A percentile compares a stretch with the other conserved stretches of the same genome.
Conservation (phyloP, 1,140 invertebrate species). For the Mycetomoellerius zeteki region DNA sequence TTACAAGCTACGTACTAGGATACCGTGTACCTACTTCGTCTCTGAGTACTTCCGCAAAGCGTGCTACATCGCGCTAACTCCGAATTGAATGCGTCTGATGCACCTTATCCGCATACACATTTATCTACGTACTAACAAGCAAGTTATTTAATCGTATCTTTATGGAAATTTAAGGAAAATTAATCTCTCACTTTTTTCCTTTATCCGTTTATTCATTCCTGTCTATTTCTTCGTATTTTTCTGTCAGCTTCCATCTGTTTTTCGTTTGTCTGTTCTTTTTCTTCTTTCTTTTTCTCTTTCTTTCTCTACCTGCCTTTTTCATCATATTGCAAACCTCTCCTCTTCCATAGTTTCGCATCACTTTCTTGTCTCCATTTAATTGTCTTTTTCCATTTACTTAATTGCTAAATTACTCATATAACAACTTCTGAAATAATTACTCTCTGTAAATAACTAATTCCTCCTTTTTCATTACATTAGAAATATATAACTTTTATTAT, state of each 20-base stretch:
- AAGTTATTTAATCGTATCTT: constrained; percentile 2
- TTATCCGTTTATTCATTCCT: background rate
- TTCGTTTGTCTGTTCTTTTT: too few species aligned
- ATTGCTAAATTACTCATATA: constrained; percentile 10
- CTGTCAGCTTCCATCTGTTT: background rate
- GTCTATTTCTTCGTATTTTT: background rate
- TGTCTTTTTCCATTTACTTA: background rate
- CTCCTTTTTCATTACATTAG: background rate
- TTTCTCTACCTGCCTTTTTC: background rate
- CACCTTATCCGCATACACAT: background rate
- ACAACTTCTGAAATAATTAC: constrained; percentile 5
- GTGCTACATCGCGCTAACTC: background rate
- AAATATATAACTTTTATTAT: background rate
- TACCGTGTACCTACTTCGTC: constrained; percentile 36
- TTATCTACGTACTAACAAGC: background rate
- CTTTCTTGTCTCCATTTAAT: background rate
- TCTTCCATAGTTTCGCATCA: too few species aligned
- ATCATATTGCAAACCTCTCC: background rate
- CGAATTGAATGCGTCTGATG: background rate
- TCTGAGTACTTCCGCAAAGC: constrained; percentile 30
- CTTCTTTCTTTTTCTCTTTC: too few species aligned
- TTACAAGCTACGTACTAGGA: constrained; percentile 34
- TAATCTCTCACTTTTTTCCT: background rate
- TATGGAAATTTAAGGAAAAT: constrained; percentile 9
- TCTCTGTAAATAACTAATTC: background rate